Conservation (phyloP, 2,888 invertebrate species). For the Acholoe squamosa region DNA sequence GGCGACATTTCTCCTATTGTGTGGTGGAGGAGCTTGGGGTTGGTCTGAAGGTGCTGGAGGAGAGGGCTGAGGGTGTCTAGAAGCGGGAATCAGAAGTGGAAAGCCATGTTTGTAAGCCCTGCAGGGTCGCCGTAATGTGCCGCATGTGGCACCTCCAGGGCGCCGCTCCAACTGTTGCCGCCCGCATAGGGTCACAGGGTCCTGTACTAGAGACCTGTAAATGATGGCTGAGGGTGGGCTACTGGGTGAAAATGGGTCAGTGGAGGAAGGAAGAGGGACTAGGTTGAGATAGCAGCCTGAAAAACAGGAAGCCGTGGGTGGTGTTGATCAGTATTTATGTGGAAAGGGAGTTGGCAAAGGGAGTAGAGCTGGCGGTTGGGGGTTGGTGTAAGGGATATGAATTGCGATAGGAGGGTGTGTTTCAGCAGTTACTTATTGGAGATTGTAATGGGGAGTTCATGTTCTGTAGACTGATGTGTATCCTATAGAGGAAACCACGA, state of each 20-base stretch:
- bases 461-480: too few relatives aligned
- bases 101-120: slow-evolving; percentile 1
- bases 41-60: not conserved
- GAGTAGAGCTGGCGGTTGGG: too few relatives aligned
- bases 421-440: too few relatives aligned
- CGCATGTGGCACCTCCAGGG: not conserved
- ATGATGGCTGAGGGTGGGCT: not conserved
- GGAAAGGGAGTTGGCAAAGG: too few relatives aligned
- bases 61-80: not conserved
- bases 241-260: not conserved
- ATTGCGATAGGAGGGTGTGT: too few relatives aligned
- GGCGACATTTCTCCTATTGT: not conserved
- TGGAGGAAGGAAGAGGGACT: not conserved
- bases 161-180: not conserved
- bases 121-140: not conserved
- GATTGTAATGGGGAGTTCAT: too few relatives aligned
- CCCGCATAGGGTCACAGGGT: not conserved
- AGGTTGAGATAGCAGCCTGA: too few relatives aligned
- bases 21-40: not conserved
- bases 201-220: not conserved
- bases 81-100: not conserved
- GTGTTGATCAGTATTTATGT: too few relatives aligned
- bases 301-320: too few relatives aligned
- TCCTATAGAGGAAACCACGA: too few relatives aligned
- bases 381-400: too few relatives aligned